phyloP scores from a whole-genome alignment of 2,888 invertebrate species.

The Spilarctia lutea region DNA sequence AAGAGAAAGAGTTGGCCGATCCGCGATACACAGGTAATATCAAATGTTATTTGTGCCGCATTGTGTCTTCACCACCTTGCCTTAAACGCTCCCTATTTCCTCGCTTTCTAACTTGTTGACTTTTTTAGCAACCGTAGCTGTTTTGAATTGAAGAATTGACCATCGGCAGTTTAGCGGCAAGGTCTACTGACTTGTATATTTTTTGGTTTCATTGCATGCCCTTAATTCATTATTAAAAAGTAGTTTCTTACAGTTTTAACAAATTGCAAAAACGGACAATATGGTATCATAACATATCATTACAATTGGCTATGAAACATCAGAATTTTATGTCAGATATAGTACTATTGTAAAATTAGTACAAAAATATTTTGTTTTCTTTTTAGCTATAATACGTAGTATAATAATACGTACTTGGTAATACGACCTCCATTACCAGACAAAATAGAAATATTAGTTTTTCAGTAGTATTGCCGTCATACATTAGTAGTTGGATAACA shows the following conservation, averaged over 20 bases:
- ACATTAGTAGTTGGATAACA: background rate
- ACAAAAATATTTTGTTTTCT: background rate
- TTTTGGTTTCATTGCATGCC: conserved; percentile 34
- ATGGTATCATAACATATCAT: background rate
- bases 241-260: background rate
- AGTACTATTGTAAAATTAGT: background rate
- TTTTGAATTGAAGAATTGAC: background rate
- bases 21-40: conserved; percentile 63
- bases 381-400: conserved; percentile 12
- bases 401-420: no score
- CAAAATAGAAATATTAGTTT: background rate
- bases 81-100: conserved; percentile 50
- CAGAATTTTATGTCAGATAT: background rate
- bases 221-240: conserved; percentile 20
- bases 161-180: background rate
- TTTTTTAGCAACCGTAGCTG: conserved; percentile 23
- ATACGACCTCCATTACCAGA: background rate
- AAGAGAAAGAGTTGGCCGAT: conserved; percentile 52
- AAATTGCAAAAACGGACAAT: background rate
- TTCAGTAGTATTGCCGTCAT: background rate
- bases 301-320: background rate
- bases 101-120: conserved; percentile 42
- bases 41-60: conserved; percentile 51
- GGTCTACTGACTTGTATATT: conserved; percentile 8
- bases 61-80: conserved; percentile 62